Conservation (phyloP, 2,113 vertebrate genomes). For the Misgurnus anguillicaudatus region DNA sequence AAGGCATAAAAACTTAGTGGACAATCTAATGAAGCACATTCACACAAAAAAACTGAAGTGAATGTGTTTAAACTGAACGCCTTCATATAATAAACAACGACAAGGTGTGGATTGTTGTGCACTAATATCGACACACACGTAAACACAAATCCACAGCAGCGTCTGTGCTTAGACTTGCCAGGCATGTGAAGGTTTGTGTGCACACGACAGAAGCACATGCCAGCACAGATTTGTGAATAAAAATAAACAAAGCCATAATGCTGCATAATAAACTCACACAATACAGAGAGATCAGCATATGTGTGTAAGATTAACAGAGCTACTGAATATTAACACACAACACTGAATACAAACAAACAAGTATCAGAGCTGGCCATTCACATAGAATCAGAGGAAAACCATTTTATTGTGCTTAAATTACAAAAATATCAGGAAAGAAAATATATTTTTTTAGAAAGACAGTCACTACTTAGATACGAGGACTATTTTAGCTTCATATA, state of each 20-base stretch:
- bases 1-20: no score
- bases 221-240: slow-evolving; percentile 23
- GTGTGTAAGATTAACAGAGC: not conserved
- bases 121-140: not conserved
- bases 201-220: slow-evolving; percentile 26
- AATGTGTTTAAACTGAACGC: no score
- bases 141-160: not conserved
- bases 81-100: no score
- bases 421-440: not conserved
- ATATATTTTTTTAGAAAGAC: not conserved
- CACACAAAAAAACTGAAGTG: no score
- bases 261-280: not conserved
- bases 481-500: slow-evolving; percentile 13
- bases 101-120: no score
- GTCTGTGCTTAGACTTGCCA: slow-evolving; percentile 15
- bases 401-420: not conserved
- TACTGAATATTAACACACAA: not conserved
- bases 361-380: not conserved
- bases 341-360: not conserved
- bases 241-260: slow-evolving; percentile 20
- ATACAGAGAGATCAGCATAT: not conserved
- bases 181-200: slow-evolving; percentile 15
- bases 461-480: slow-evolving; percentile 4
- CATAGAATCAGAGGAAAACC: not conserved
- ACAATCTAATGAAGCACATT: no score